Evolutionary conservation across 2,888 invertebrate genomes (phyloP), one percentile per base, ranked within the genome.

Genomic region (Meta bourneti): DNA sequence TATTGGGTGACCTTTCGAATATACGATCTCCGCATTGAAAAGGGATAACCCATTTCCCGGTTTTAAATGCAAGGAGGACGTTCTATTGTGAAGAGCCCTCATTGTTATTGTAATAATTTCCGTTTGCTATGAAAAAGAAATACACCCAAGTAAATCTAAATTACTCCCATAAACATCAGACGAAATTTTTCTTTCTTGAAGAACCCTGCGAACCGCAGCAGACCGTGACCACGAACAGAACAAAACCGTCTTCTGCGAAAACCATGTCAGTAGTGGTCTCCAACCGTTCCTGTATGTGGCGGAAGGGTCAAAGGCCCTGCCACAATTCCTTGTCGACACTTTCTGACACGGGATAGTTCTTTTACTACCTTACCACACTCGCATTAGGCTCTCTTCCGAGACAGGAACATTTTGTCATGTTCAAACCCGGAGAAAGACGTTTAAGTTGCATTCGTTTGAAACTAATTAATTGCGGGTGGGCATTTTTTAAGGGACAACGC

Each of bases 71-170:
- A 78, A 86, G 69, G 78, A 86, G 78, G 70, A 69, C 86, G 86
- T 11, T 69, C 70, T 20, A 86, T 78, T 78, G 78, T 86, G 34
- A 52, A 86, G 86, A 49, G 74, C 69, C 86, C 80, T 69, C 81
- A 70, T 91, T 91, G 91, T 91, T 61, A 91, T 87, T 91, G 70
- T 79, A 91, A 91, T 91, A 88, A 91, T 91, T 91, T 91, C 91
- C 87, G 81, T 78, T 88, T 54, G 16, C 51, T 54, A 34, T 75
- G 16, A 13, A 91, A 89, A 72, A 88, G 87, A 88, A 61, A 83
- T 72, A 88, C 78, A 54, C 79, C 77, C 82, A 84, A 20, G 52
- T 75, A 69, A 86, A 69, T 69, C 61, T 54, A 78, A 82, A 91
- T 86, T 81, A 71, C 80, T 88, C 54, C 49, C 74, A n/a, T 34